Conservation (phyloP, 2,113 vertebrate species). For the Noctilio leporinus region DNA sequence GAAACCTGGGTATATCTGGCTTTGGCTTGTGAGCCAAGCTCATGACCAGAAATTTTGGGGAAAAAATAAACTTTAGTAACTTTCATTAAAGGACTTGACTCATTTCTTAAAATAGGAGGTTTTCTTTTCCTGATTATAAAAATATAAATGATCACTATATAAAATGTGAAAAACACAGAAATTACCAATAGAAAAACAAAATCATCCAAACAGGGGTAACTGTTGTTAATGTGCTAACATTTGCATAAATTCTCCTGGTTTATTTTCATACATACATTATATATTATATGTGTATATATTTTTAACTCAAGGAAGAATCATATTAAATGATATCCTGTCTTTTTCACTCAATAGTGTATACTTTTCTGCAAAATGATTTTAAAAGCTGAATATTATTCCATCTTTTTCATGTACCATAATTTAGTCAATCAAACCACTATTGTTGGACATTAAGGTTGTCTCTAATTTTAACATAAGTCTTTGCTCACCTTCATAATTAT, state of each 20-base stretch:
- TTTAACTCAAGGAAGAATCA: constrained; percentile 26
- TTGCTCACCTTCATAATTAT: constrained; percentile 46
- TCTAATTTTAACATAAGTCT: constrained; percentile 36
- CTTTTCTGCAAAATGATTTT: constrained; percentile 48
- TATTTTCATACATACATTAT: background rate
- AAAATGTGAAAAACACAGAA: background rate
- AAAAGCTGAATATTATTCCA: constrained; percentile 30
- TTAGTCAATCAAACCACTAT: constrained; percentile 43
- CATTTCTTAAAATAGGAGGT: background rate
- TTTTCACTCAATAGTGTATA: background rate
- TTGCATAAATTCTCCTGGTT: background rate
- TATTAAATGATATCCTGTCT: background rate
- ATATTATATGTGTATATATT: background rate
- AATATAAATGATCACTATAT: background rate
- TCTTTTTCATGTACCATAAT: constrained; percentile 13
- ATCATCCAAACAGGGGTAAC: background rate
- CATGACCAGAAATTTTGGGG: background rate
- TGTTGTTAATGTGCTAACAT: background rate
- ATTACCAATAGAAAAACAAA: background rate
- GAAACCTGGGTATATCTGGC: background rate
- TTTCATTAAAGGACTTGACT: background rate
- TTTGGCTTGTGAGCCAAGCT: constrained; percentile 9
- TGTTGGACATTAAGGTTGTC: constrained; percentile 35
- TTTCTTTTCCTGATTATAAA: background rate
- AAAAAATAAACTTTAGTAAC: background rate